Evolutionary conservation across 64 coral and sea anemone species (phyloP), one percentile per base, ranked within the genome.

Genomic region (Pocillopora verrucosa): DNA sequence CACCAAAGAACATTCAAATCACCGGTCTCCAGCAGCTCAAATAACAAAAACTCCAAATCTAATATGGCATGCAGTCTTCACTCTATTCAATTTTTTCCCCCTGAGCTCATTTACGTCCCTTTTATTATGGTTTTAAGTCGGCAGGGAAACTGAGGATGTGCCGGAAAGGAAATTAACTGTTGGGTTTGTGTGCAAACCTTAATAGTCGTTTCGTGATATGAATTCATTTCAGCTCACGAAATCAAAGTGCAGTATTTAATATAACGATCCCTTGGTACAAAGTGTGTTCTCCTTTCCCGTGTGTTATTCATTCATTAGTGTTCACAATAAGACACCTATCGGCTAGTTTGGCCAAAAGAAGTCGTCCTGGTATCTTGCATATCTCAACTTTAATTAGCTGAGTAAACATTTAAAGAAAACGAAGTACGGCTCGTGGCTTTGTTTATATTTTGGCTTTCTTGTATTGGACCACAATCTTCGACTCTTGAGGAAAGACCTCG

Each of bases 361-460:
- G 17, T 77, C 22, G 16, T 41, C 75, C 16, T 77, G 5, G 19
- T 59, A 60, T 79, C 30, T 79, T 79, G 26, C 77, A 26, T 13
- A 12, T 56, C 30, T 79, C 25, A 11, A 60, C 13, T 51, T 79
- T 79, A 79, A 79, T 79, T 60, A 79, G 20, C 10, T 79, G 56
- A 79, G 22, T 79, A 79, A 79, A 79, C 56, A 77, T 79, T 24
- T 34, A 22, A 60, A 79, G 77, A 25, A 11, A 79, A n/a, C 56
- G 11, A 34, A 79, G 77, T 12, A 22, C 12, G 77, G 77, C 77
- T 60, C 77, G 77, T 79, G 77, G 17, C 80, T 19, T 69, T 67
- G 80, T 84, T 84, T 69, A 79, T 79, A 24, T 60, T 79, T 79
- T 58, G 77, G 1, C n/a, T 79, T 79, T 25, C n/a, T 79, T 4